Conservation (phyloP, 2,113 vertebrate genomes). For the Numenius arquata region DNA sequence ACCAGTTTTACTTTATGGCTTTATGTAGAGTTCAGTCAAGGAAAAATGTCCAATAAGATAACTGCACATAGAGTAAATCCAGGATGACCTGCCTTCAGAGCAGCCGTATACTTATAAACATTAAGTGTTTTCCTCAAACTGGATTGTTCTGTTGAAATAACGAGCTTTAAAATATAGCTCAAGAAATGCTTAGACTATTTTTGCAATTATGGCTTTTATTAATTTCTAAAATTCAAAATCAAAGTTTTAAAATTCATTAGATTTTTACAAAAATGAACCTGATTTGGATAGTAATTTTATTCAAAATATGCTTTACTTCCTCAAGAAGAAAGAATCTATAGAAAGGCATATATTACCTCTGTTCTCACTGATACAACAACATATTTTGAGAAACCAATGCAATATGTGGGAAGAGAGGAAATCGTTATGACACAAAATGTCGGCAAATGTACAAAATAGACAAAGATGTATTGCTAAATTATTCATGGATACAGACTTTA, state of each 20-base stretch:
- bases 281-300: not conserved
- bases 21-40: not conserved
- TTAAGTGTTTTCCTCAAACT: not conserved
- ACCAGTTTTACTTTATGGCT: not conserved
- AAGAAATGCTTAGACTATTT: not conserved
- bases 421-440: not conserved
- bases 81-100: not conserved
- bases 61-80: not conserved
- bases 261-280: not conserved
- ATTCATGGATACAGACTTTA: not conserved
- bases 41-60: not conserved
- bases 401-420: not conserved
- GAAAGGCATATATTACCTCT: not conserved
- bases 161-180: not conserved
- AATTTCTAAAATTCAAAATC: not conserved
- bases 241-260: not conserved
- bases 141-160: not conserved
- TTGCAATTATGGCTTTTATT: not conserved
- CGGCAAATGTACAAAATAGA: not conserved
- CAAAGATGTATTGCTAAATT: slow-evolving; percentile 8
- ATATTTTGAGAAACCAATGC: not conserved
- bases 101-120: not conserved
- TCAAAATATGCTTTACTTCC: not conserved
- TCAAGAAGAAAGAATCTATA: not conserved
- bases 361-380: not conserved